Base-by-base conservation (phyloP, 2,797 vertebrate species). In the Lithobates sylvaticus region DNA sequence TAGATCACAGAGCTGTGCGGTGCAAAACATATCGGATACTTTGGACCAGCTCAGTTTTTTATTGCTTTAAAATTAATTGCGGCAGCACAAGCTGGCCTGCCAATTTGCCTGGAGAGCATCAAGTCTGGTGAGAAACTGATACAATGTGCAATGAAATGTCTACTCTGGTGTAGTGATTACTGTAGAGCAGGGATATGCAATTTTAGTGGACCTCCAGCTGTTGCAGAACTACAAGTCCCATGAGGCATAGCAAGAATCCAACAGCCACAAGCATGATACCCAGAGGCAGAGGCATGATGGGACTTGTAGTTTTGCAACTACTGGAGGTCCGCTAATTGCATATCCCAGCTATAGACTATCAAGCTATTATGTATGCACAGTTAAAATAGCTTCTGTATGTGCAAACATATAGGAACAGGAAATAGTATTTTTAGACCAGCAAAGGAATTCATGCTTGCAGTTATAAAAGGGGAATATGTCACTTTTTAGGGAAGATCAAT, bases 1-100 rank as follows among this genome's bases (percentile, higher is more conserved):
- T 94, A 99, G 98, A 96, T 99, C 90, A 97, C 96, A 0, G 97
- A 98, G 89, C 89, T 98, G 89, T 98, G 97, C 88, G 97, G 97
- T 86, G 97, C 96, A 47, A 98, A 98, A 92, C 95, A 95, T 0
- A 92, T 97, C 89, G 97, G 97, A 76, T 98, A 95, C 95, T 99
- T 99, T 86, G 96, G 96, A 76, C 96, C 94, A 0, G 90, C 96
- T 73, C 97, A 99, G 77, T 99, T 98, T 94, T 99, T 96, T 21
- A 88, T 97, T 90, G 97, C 97, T 76, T 94, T 99, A 94, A 99
- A 98, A 93, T 94, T 99, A 91, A 96, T 99, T 34, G 96, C 98
- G 0, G 97, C 96, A 8, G 96, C 95, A 0, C 98, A 99, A 90
- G 91, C 96, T 2, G 96, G 96, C 58, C 94, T 98, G 75, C 96